Base-by-base conservation (phyloP, 2,113 vertebrate genomes). In the Hypocryptadius cinnamomeus region DNA sequence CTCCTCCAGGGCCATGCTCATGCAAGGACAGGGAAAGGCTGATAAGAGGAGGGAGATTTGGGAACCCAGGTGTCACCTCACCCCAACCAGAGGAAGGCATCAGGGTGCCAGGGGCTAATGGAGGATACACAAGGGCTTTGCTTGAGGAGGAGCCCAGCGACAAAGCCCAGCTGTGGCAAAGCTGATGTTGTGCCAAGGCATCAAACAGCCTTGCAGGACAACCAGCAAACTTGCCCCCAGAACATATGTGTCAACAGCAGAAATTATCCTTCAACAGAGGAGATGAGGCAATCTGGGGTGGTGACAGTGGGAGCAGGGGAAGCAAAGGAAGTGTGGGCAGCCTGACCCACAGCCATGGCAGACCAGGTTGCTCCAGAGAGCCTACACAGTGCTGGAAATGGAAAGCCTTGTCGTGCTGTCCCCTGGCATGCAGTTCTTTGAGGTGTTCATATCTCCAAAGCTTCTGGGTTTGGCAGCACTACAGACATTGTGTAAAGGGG, bases 61-160 rank as follows among this genome's bases (percentile, higher is more conserved):
- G 56, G 56, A 44, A 33, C 33, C 42, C 35, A 11, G 4, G 9
- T 50, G 13, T 78, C 45, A 37, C 25, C 20, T 79, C 57, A 60
- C 5, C 15, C 33, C 0, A 0, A 9, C 18, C 21, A 74, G 28
- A 87, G 65, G n/a, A 89, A 73, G 51, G 66, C 16, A 54, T 31
- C 2, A 0, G 1, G 13, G 18, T 82, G 40, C 31, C 47, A 53
- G 27, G 19, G 39, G 11, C 44, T 63, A 19, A 28, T 0, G 1
- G 37, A 44, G 53, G 40, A 69, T 28, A 45, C 12, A 12, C 6
- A 1, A 54, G 18, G 23, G 18, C 40, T 83, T 85, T 59, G 21
- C 61, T 35, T 66, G 61, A 63, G 47, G 25, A 73, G 47, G 5
- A 71, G 20, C 23, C 39, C 33, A 48, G 50, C 0, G 0, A 28